A percentile compares a stretch with the other conserved stretches of the same genome.
phyloP scores from a whole-genome alignment of 2,113 vertebrate species.

The Eleginops maclovinus region DNA sequence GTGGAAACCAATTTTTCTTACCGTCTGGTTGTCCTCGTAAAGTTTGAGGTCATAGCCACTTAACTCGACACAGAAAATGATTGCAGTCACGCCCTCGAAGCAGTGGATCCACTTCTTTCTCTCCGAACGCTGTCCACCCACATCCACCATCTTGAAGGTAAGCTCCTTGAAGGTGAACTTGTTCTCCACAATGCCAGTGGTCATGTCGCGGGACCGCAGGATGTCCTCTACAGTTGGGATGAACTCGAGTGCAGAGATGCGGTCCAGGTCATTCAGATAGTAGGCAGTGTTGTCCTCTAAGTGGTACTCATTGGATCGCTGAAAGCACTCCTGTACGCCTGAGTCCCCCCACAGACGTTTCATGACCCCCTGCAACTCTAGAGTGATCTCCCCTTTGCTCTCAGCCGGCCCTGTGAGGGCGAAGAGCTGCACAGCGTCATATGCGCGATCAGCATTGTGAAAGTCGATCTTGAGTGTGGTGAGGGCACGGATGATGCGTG shows the following conservation, averaged over 20 bases:
- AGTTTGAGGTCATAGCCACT: slow-evolving; percentile 99
- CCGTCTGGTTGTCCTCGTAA: slow-evolving; percentile 99
- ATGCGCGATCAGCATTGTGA: slow-evolving; percentile 96
- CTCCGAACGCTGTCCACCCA: slow-evolving; percentile 97
- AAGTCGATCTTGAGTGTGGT: slow-evolving; percentile 97
- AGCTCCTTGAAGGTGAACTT: slow-evolving; percentile 99
- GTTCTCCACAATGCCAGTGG: slow-evolving; percentile 99
- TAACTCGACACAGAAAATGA: slow-evolving; percentile 99
- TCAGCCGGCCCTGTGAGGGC: slow-evolving; percentile 96
- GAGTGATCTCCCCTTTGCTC: slow-evolving; percentile 98
- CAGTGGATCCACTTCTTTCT: slow-evolving; percentile 99
- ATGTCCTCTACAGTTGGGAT: slow-evolving; percentile 99
- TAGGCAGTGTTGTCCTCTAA: slow-evolving; percentile 98
- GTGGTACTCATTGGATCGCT: slow-evolving; percentile 98
- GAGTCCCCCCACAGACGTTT: slow-evolving; percentile 95
- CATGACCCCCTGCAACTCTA: slow-evolving; percentile 96
- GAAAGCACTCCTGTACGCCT: slow-evolving; percentile 96
- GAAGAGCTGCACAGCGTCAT: slow-evolving; percentile 97
- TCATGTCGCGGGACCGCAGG: slow-evolving; percentile 98
- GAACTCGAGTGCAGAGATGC: slow-evolving; percentile 94
- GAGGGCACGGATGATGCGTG: slow-evolving; percentile 96
- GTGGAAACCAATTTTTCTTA: slow-evolving; percentile 73
- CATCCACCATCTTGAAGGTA: slow-evolving; percentile 99
- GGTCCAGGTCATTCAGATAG: slow-evolving; percentile 97
- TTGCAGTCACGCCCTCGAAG: slow-evolving; percentile 98